Base-by-base conservation (phyloP, 2,113 vertebrate species). In the Lepisosteus osseus region DNA sequence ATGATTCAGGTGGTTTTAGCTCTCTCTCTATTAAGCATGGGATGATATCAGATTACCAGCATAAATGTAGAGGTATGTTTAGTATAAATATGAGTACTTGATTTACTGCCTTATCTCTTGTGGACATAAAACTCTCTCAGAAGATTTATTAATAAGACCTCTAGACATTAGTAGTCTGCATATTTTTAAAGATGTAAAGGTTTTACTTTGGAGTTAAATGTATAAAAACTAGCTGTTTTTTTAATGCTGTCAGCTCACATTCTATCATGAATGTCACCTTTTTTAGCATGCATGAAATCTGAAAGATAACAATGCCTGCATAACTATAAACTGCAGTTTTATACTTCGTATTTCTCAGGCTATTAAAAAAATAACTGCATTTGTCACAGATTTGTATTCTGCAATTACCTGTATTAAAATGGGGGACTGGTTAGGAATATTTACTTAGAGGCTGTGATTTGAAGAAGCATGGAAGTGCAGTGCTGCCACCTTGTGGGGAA, bases 341-440 rank as follows among this genome's bases (percentile, higher is more conserved):
- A 17, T 12, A 67, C 7, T 45, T 54, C n/a, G 9, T 54, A 67
- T 67, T 54, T 14, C 47, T 29, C 15, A 6, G 55, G 41, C 54
- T 69, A 69, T 68, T 59, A 13, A 13, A 59, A 41, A 69, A 69
- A 57, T 69, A 54, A 69, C 54, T 55, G n/a, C 54, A 69, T 69
- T 69, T 69, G 54, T 69, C 67, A 69, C 55, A 69, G 67, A 69
- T 29, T 42, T 54, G 67, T 42, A 59, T 69, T 69, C 55, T 68
- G 66, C 54, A 68, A 68, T 68, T 68, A 54, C 45, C 29, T 68
- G 66, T 40, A 54, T 68, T 68, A 29, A 55, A 29, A 3, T 29
- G 17, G 43, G 29, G 43, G 45, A 8, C 13, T 67, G 65, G 44
- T 47, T 7, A 8, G 15, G 40, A 64, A 64, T 15, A 11, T 47